phyloP scores from a whole-genome alignment of 2,797 vertebrate genomes.

The Channa striata region DNA sequence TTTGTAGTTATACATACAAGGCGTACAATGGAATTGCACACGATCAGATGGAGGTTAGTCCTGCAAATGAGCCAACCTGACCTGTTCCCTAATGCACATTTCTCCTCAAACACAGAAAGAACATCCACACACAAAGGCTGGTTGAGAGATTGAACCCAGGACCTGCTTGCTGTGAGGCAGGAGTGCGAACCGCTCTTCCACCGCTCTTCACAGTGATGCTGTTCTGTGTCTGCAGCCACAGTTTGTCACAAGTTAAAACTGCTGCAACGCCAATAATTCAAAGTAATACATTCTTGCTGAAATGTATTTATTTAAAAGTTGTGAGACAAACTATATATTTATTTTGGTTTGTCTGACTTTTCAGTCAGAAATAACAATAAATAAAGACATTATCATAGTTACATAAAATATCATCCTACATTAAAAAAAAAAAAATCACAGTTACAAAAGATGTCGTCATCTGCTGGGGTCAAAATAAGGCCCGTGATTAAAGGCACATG shows the following conservation, averaged over 20 bases:
- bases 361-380: slow-evolving; percentile 72
- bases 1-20: no score
- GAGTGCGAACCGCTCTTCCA: no score
- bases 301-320: slow-evolving; percentile 76
- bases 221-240: no score
- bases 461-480: slow-evolving; percentile 41
- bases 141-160: no score
- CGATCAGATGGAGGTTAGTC: no score
- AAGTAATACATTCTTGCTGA: slow-evolving; percentile 35
- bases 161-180: no score
- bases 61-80: no score
- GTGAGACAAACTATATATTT: slow-evolving; percentile 45
- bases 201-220: no score
- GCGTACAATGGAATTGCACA: no score
- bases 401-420: slow-evolving; percentile 53
- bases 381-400: slow-evolving; percentile 67
- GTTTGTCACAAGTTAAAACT: not conserved
- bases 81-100: no score
- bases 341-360: slow-evolving; percentile 62
- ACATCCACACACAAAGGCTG: no score
- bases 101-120: no score
- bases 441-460: slow-evolving; percentile 58
- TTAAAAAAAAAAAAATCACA: slow-evolving; percentile 65
- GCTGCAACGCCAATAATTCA: not conserved
- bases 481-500: slow-evolving; percentile 71